Evolutionary conservation across 2,797 vertebrate genomes (phyloP).

Genomic region (Eulemur rubriventer): DNA sequence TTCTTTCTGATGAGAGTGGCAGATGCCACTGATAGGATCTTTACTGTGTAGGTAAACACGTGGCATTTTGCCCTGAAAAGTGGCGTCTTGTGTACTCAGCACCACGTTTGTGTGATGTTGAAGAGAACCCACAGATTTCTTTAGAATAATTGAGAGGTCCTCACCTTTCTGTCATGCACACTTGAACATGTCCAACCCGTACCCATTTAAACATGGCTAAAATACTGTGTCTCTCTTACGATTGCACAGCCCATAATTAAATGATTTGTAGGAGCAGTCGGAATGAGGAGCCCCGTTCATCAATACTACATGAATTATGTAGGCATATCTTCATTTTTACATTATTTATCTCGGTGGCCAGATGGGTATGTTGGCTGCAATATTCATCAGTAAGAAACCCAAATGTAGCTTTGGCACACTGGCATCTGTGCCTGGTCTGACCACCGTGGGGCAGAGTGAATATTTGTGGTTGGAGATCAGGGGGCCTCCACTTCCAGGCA

Average conservation of each 20-base stretch:
- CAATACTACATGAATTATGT: conserved; percentile 74
- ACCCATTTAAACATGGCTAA: not conserved
- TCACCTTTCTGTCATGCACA: not conserved
- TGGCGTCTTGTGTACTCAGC: not conserved
- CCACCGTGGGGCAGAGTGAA: not conserved
- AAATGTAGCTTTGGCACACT: conserved; percentile 20
- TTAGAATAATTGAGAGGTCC: not conserved
- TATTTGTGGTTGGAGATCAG: not conserved
- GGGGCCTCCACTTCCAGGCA: not conserved
- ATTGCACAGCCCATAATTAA: conserved; percentile 72
- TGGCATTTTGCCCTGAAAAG: conserved; percentile 59
- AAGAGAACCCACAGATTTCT: not conserved
- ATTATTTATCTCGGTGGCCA: conserved; percentile 71
- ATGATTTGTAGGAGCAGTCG: conserved; percentile 72
- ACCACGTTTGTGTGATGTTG: not conserved
- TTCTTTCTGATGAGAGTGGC: not conserved
- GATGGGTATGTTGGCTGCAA: conserved; percentile 75
- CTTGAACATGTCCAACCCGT: not conserved
- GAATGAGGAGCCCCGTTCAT: conserved; percentile 68
- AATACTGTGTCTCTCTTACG: conserved; percentile 59
- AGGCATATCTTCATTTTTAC: conserved; percentile 64
- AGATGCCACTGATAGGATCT: not conserved
- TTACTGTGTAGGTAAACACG: not conserved
- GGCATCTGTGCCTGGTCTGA: conserved; percentile 73
- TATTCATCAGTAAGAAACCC: conserved; percentile 78